These are phyloP conservation scores for Hippasteria phrygiana DNA, from an alignment of 53 echinoderm and acorn worm species.

Conservation along the genomic window DNA sequence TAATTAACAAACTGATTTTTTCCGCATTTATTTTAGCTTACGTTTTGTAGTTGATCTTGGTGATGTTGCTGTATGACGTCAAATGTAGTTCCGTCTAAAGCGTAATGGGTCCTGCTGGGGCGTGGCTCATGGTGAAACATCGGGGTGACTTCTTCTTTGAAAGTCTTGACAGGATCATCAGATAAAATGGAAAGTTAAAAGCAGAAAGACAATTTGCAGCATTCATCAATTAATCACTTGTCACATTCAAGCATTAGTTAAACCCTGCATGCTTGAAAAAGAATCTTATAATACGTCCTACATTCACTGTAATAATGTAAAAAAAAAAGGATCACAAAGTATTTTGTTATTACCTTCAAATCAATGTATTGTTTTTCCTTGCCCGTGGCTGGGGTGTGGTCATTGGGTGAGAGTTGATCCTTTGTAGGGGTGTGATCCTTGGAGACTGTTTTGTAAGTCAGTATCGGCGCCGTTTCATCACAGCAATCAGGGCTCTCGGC, in stretches of 20 bases:
- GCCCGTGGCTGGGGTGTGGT: too few species aligned
- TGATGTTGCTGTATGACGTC: conserved; percentile 68
- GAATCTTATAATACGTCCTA: too few species aligned
- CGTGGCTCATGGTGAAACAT: neutral
- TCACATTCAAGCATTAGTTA: too few species aligned
- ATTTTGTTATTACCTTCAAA: too few species aligned
- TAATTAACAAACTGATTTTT: too few species aligned
- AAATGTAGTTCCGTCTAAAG: conserved; percentile 74
- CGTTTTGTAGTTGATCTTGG: conserved; percentile 82
- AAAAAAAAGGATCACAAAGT: neutral
- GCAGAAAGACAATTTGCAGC: neutral
- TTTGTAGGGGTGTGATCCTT: neutral
- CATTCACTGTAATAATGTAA: too few species aligned
- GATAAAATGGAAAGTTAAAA: neutral
- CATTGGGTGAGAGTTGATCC: neutral
- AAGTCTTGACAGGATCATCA: neutral
- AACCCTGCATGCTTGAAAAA: too few species aligned
- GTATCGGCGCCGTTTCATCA: conserved; percentile 53
- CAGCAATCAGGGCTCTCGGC: conserved; percentile 67
- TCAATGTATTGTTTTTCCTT: too few species aligned
- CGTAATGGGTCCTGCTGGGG: conserved; percentile 35
- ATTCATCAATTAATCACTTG: too few species aligned
- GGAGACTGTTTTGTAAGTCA: conserved; percentile 69
- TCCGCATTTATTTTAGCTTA: conserved; percentile 23
- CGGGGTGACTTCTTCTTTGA: neutral